Percentiles rank a stretch among this genome's conserved stretches.
Conservation (phyloP, 2,797 vertebrate genomes). For the Chiloscyllium punctatum region DNA sequence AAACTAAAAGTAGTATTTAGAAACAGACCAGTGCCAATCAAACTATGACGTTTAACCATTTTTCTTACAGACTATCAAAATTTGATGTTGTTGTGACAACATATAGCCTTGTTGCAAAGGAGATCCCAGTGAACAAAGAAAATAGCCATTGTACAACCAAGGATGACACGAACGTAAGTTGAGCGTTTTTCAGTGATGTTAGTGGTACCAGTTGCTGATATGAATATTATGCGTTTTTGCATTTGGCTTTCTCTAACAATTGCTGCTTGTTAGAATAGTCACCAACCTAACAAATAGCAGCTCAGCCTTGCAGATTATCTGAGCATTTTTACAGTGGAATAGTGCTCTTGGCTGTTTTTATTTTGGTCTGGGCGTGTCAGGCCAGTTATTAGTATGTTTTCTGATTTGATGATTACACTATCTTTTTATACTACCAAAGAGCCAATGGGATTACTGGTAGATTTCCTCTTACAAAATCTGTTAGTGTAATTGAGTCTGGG, state of each 20-base stretch:
- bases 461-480: not conserved
- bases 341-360: too few species aligned
- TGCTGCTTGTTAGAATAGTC: not conserved
- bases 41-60: too few species aligned
- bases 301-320: not conserved
- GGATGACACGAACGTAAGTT: constrained; percentile 57
- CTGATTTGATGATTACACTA: not conserved
- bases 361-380: not conserved
- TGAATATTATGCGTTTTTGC: too few species aligned
- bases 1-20: not conserved
- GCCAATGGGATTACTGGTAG: not conserved
- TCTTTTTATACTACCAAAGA: not conserved
- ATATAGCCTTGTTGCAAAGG: constrained; percentile 81
- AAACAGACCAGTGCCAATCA: too few species aligned
- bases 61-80: constrained; percentile 63
- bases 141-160: constrained; percentile 56
- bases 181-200: not conserved
- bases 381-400: not conserved
- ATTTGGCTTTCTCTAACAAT: not conserved
- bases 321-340: not conserved
- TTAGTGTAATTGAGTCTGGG: not conserved
- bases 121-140: constrained; percentile 72
- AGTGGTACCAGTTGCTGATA: not conserved
- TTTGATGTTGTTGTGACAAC: constrained; percentile 90
- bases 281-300: not conserved